These are phyloP conservation scores for Avahi laniger DNA, from an alignment of 2,797 vertebrate species.

Conservation along the genomic window DNA sequence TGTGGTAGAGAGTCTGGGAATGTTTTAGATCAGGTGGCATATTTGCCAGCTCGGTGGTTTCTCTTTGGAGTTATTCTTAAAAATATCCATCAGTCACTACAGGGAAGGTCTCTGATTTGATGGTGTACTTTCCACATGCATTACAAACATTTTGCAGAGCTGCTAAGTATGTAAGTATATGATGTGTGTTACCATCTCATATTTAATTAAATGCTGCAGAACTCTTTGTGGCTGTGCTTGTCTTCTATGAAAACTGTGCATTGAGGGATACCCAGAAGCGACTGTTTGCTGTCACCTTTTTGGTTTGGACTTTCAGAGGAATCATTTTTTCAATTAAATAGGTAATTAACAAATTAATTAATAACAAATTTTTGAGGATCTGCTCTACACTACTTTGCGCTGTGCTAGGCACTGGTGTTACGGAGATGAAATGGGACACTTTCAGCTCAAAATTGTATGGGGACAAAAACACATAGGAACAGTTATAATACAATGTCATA, in stretches of 20 bases:
- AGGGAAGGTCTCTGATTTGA: constrained; percentile 23
- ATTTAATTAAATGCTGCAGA: constrained; percentile 74
- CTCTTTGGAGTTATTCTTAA: background rate
- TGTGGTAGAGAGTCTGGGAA: background rate
- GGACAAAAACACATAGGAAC: background rate
- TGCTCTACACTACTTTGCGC: background rate
- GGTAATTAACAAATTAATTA: background rate
- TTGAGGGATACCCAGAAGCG: background rate
- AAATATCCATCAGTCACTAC: constrained; percentile 58
- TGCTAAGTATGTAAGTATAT: constrained; percentile 67
- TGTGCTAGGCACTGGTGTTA: background rate
- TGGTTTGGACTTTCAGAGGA: background rate
- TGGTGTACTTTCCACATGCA: constrained; percentile 42
- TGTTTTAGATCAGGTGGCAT: background rate
- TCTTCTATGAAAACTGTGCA: background rate
- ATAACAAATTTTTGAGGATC: background rate
- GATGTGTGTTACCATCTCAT: constrained; percentile 20
- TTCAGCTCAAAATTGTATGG: background rate
- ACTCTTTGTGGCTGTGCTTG: background rate
- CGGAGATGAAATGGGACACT: background rate
- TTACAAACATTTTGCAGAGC: constrained; percentile 68
- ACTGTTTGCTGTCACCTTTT: background rate
- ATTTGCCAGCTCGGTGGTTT: background rate
- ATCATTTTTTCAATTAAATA: background rate
- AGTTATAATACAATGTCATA: too few species aligned